phyloP scores from a whole-genome alignment of 2,888 invertebrate species.

The Plutella xylostella region DNA sequence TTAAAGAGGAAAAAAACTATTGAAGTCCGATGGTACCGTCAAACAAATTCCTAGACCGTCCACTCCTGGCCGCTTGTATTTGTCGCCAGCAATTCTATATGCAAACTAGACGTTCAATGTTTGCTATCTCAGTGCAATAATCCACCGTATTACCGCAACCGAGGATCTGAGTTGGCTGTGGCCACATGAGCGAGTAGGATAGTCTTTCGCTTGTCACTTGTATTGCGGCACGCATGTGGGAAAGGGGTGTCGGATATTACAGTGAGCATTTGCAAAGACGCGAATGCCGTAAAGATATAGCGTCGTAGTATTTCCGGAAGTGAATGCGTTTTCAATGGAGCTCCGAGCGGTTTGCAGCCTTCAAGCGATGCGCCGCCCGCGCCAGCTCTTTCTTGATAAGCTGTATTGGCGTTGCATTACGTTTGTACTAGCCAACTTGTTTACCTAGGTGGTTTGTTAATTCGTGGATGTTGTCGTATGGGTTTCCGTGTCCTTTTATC shows the following conservation, averaged over 20 bases:
- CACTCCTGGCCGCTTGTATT: conserved; percentile 32
- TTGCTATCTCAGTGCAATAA: no score
- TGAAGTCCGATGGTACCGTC: conserved; percentile 37
- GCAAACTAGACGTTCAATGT: no score
- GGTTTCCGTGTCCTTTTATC: no score
- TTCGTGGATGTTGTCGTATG: no score
- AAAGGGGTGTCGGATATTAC: conserved; percentile 29
- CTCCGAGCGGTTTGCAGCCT: conserved; percentile 3
- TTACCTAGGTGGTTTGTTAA: no score
- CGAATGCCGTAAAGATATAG: conserved; percentile 37
- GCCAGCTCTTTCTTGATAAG: background rate
- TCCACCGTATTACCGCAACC: no score
- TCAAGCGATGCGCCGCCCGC: background rate
- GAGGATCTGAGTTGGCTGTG: no score
- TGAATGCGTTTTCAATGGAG: conserved; percentile 36
- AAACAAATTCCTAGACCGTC: conserved; percentile 43
- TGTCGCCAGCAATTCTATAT: no score
- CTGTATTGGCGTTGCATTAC: no score
- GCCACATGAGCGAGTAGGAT: no score
- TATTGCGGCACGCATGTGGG: conserved; percentile 24
- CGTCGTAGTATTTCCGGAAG: conserved; percentile 38
- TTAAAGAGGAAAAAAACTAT: conserved; percentile 32
- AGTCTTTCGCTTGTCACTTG: no score
- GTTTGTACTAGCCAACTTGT: background rate
- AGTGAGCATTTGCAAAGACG: conserved; percentile 39